Conservation (phyloP, 2,797 vertebrate genomes). For the Muscicapa comitata region DNA sequence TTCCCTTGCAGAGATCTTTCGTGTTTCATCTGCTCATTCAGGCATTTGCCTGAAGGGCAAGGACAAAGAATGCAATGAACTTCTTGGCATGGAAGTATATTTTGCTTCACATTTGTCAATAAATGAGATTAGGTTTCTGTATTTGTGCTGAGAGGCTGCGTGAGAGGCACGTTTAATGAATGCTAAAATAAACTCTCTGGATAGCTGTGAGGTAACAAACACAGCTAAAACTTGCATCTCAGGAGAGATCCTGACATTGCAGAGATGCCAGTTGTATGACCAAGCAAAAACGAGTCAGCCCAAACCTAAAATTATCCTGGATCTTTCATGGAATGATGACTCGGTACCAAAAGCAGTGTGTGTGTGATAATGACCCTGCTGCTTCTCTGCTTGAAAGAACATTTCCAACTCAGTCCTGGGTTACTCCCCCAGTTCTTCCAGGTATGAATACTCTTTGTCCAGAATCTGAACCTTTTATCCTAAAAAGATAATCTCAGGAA, state of each 20-base stretch:
- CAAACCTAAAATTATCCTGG: not conserved
- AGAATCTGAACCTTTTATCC: not conserved
- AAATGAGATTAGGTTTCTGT: constrained; percentile 47
- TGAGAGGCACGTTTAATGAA: constrained; percentile 28
- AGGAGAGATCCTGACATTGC: constrained; percentile 16
- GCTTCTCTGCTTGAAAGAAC: not conserved
- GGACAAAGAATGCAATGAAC: constrained; percentile 53
- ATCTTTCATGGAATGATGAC: not conserved
- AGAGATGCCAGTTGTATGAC: constrained; percentile 6
- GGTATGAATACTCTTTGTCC: not conserved
- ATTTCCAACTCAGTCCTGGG: not conserved
- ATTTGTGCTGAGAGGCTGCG: constrained; percentile 22
- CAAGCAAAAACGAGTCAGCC: not conserved
- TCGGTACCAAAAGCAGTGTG: not conserved
- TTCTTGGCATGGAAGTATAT: constrained; percentile 39
- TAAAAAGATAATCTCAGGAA: not conserved
- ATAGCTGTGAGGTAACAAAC: constrained; percentile 29
- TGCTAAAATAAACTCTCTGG: constrained; percentile 33
- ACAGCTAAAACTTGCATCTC: not conserved
- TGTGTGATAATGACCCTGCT: not conserved
- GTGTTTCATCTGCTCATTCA: constrained; percentile 1
- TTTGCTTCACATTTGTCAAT: constrained; percentile 60
- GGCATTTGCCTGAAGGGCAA: constrained; percentile 48
- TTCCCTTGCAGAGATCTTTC: not conserved
- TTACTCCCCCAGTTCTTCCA: not conserved